A percentile compares a stretch with the other conserved stretches of the same genome.
phyloP scores from a whole-genome alignment of 2,888 invertebrate genomes.

The Syritta pipiens region DNA sequence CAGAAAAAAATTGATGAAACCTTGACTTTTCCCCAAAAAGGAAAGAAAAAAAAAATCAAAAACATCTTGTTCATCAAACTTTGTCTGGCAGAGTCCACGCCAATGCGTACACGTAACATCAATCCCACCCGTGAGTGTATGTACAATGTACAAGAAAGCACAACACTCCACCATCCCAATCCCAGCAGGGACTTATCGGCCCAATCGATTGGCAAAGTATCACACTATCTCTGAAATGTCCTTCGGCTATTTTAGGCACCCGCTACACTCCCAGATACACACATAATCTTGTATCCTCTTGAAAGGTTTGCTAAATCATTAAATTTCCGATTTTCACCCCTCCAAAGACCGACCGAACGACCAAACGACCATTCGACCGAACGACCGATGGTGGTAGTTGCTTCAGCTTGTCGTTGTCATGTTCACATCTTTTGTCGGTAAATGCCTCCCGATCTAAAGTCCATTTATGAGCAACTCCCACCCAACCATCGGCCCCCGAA shows the following conservation, averaged over 20 bases:
- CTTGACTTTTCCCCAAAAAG: background rate
- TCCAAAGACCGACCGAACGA: background rate
- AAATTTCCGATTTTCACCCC: slow-evolving; percentile 58
- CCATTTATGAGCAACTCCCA: slow-evolving; percentile 39
- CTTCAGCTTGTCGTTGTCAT: slow-evolving; percentile 42
- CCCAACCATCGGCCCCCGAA: background rate
- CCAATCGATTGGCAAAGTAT: slow-evolving; percentile 62
- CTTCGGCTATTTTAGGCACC: slow-evolving; percentile 48
- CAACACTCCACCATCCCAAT: background rate
- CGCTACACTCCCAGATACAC: slow-evolving; percentile 41
- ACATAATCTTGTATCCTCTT: slow-evolving; percentile 56
- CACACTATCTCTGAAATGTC: slow-evolving; percentile 59
- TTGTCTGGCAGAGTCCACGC: background rate
- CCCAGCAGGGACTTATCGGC: slow-evolving; percentile 45
- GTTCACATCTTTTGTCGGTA: slow-evolving; percentile 43
- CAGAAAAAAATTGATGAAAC: background rate
- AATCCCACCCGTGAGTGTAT: background rate
- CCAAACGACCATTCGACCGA: background rate
- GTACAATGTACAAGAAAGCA: slow-evolving; percentile 2
- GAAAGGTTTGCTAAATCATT: slow-evolving; percentile 66
- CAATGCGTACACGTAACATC: background rate
- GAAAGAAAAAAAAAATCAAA: background rate
- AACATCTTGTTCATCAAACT: background rate
- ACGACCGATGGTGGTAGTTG: background rate
- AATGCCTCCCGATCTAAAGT: slow-evolving; percentile 38